Evolutionary conservation across 2,113 vertebrate species (phyloP).

Genomic region (Lutjanus erythropterus): DNA sequence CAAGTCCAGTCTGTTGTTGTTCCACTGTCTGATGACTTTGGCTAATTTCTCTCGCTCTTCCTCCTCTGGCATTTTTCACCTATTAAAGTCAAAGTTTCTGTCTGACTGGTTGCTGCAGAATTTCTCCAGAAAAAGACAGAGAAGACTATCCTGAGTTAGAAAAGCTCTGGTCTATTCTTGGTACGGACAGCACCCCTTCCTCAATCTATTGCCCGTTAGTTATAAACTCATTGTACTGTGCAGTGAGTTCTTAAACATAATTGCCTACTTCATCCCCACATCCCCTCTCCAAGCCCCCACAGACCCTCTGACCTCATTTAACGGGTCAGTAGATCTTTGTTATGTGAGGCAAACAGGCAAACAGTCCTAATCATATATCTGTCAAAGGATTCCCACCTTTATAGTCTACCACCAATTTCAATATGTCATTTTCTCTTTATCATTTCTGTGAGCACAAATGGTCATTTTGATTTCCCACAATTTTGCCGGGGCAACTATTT

Average conservation of each 20-base stretch:
- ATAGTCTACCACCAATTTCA: neutral
- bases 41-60: conserved; percentile 88
- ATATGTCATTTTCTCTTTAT: neutral
- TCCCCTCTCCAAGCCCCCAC: conserved; percentile 42
- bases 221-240: conserved; percentile 28
- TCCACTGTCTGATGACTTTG: conserved; percentile 91
- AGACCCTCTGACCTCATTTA: conserved; percentile 61
- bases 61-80: conserved; percentile 72
- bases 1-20: conserved; percentile 92
- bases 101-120: neutral
- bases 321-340: conserved; percentile 72
- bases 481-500: neutral
- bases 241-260: conserved; percentile 45
- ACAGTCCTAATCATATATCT: conserved; percentile 45
- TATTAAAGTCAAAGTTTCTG: conserved; percentile 11
- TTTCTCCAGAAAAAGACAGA: conserved; percentile 5
- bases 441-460: neutral
- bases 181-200: conserved; percentile 8
- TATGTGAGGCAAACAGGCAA: conserved; percentile 63
- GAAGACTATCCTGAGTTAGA: neutral
- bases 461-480: neutral
- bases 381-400: conserved; percentile 31
- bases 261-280: conserved; percentile 42
- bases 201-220: conserved; percentile 12
- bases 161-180: neutral